Conservation (phyloP, 2,113 vertebrate species). For the Marmota flaviventris region DNA sequence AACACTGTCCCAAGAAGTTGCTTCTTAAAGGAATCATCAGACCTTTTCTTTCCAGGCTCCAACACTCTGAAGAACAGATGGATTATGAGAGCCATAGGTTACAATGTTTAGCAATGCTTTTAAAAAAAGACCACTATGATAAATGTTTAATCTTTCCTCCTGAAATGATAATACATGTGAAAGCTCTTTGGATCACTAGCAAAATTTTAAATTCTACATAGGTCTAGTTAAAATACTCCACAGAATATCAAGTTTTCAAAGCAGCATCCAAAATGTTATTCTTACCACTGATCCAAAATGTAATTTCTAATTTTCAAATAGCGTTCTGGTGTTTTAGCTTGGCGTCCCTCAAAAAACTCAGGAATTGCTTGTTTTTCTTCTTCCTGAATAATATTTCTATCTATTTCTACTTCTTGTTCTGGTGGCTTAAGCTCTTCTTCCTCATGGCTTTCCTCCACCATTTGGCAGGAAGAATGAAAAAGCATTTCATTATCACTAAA, state of each 20-base stretch:
- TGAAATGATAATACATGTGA: background rate
- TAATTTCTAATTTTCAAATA: slow-evolving; percentile 99
- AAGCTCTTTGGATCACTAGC: slow-evolving; percentile 16
- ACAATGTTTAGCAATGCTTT: background rate
- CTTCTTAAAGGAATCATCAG: background rate
- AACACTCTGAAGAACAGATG: background rate
- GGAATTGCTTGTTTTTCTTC: slow-evolving; percentile 98
- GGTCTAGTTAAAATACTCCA: slow-evolving; percentile 33
- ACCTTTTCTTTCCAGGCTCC: background rate
- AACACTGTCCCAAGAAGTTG: background rate
- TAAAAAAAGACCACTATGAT: background rate
- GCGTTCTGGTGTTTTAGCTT: slow-evolving; percentile 97
- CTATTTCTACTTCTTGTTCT: slow-evolving; percentile 94
- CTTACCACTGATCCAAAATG: slow-evolving; percentile 98
- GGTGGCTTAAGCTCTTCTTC: slow-evolving; percentile 94
- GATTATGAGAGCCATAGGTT: background rate
- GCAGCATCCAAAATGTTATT: slow-evolving; percentile 47
- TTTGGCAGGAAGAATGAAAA: slow-evolving; percentile 83
- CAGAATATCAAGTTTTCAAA: slow-evolving; percentile 49
- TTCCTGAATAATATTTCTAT: slow-evolving; percentile 91
- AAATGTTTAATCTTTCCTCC: slow-evolving; percentile 31
- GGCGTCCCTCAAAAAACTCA: slow-evolving; percentile 98
- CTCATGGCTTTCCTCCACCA: slow-evolving; percentile 88
- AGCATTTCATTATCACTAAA: slow-evolving; percentile 62
- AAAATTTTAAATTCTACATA: slow-evolving; percentile 40